phyloP scores from a whole-genome alignment of 2,797 vertebrate species.

The Thalassophryne amazonica region DNA sequence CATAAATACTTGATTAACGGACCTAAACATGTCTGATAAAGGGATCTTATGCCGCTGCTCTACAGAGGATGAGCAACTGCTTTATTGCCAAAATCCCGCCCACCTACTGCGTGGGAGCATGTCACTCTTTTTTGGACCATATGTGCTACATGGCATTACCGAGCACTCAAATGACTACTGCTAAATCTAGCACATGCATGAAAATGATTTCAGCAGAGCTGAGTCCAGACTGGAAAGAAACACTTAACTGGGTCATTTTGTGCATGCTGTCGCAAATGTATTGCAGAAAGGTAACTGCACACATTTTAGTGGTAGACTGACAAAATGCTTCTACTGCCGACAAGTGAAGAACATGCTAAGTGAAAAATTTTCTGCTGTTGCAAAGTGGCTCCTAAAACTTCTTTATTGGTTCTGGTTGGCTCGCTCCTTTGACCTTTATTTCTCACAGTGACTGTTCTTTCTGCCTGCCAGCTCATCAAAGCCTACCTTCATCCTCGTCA shows the following conservation, averaged over 20 bases:
- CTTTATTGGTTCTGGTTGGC: conserved; percentile 14
- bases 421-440: conserved; percentile 37
- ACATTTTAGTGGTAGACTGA: conserved; percentile 18
- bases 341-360: conserved; percentile 11
- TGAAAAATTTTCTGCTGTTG: conserved; percentile 17
- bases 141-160: conserved; percentile 63
- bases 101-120: conserved; percentile 73
- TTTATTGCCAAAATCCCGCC: conserved; percentile 71
- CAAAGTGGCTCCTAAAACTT: conserved; percentile 22
- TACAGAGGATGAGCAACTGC: conserved; percentile 65
- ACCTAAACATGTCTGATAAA: conserved; percentile 71
- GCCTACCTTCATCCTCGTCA: conserved; percentile 87
- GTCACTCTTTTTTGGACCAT: conserved; percentile 72
- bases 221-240: conserved; percentile 33
- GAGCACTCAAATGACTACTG: conserved; percentile 43
- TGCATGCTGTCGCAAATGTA: conserved; percentile 28
- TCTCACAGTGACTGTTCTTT: conserved; percentile 6
- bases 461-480: conserved; percentile 23
- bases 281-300: conserved; percentile 14
- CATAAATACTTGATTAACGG: conserved; percentile 78
- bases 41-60: conserved; percentile 53
- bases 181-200: conserved; percentile 50
- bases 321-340: conserved; percentile 10
- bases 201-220: conserved; percentile 37
- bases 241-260: conserved; percentile 36